These are phyloP conservation scores for Anableps anableps DNA, from an alignment of 2,797 vertebrate species.

Conservation along the genomic window DNA sequence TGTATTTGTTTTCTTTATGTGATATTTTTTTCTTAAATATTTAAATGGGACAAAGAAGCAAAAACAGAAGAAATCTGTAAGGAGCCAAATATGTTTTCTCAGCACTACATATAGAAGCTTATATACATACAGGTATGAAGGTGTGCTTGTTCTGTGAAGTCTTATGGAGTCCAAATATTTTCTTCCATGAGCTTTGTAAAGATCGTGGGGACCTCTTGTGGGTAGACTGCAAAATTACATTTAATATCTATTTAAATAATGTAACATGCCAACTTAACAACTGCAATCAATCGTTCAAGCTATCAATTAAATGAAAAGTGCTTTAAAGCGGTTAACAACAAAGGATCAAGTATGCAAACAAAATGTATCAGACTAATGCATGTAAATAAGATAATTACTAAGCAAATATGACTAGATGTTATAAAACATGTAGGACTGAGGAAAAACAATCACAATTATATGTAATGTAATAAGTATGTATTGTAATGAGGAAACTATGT, in stretches of 20 bases:
- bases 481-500: neutral
- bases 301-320: neutral
- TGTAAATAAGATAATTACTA: neutral
- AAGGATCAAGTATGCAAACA: neutral
- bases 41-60: neutral
- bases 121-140: conserved; percentile 71
- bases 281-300: neutral
- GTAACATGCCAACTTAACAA: neutral
- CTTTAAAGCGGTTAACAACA: neutral
- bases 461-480: neutral
- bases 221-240: conserved; percentile 49
- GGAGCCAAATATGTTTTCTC: neutral
- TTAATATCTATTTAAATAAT: neutral
- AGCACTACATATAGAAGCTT: neutral
- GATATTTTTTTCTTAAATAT: neutral
- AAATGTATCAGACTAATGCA: neutral
- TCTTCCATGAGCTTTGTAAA: conserved; percentile 79
- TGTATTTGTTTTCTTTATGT: neutral
- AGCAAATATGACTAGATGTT: neutral
- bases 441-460: neutral
- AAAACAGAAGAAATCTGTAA: neutral
- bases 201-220: conserved; percentile 70
- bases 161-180: conserved; percentile 79
- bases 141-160: conserved; percentile 66
- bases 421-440: neutral